Percentiles rank a stretch among this genome's conserved stretches.
Conservation (phyloP, 1,140 invertebrate genomes). For the Saccostrea echinata region DNA sequence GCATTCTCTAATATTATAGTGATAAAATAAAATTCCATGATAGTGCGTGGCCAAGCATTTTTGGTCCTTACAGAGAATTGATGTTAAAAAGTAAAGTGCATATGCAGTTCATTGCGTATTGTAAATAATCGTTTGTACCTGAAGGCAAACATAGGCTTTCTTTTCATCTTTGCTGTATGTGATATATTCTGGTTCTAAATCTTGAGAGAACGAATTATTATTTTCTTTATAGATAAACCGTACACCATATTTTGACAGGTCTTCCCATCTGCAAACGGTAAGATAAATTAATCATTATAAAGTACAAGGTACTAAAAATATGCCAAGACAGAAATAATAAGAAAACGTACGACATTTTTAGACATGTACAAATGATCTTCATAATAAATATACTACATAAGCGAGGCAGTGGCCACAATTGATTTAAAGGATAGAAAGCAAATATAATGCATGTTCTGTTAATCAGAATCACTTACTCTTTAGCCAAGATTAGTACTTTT, state of each 20-base stretch:
- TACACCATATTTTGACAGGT: constrained; percentile 49
- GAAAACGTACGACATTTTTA: neutral
- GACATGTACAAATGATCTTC: no score
- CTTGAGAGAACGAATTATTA: constrained; percentile 60
- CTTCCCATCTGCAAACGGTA: constrained; percentile 51
- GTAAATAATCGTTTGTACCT: constrained; percentile 49
- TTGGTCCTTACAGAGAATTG: no score
- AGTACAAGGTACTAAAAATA: neutral
- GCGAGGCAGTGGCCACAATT: no score
- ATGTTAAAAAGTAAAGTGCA: no score
- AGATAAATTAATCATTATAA: neutral
- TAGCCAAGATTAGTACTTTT: no score
- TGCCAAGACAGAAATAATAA: neutral
- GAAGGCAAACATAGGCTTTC: constrained; percentile 63
- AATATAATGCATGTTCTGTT: neutral
- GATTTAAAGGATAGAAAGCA: neutral
- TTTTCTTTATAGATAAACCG: constrained; percentile 62
- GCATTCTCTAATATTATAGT: no score
- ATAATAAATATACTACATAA: no score
- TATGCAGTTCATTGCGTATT: no score
- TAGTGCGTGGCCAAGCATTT: no score
- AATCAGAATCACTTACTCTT: no score
- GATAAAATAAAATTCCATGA: no score
- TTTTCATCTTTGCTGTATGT: constrained; percentile 59
- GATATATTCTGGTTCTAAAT: constrained; percentile 68